These are phyloP conservation scores for Mya arenaria DNA, from an alignment of 1,140 invertebrate genomes.

Conservation along the genomic window DNA sequence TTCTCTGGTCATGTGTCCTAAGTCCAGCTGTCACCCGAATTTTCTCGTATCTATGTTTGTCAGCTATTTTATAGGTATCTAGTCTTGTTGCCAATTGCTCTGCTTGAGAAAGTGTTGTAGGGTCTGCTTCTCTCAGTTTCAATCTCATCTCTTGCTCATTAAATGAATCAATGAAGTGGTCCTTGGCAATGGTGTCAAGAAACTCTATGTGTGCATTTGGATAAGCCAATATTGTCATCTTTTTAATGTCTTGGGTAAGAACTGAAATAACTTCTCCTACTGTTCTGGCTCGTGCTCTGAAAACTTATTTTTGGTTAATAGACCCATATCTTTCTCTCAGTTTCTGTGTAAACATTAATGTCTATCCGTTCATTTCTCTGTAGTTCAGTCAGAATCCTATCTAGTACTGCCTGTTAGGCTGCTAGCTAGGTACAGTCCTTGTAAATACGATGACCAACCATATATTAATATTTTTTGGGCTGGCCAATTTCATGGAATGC, in stretches of 20 bases:
- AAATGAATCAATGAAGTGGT: neutral
- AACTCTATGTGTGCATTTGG: neutral
- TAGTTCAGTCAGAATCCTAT: neutral
- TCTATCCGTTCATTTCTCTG: neutral
- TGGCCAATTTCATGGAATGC: too few relatives aligned
- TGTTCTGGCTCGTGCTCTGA: neutral
- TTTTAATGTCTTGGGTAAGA: neutral
- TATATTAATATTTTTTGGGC: too few relatives aligned
- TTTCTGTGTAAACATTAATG: neutral
- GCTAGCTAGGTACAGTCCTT: constrained; percentile 3
- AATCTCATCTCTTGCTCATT: neutral
- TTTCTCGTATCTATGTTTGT: neutral
- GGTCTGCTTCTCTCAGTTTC: neutral
- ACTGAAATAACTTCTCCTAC: neutral
- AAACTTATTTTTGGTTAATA: neutral
- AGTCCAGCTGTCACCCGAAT: neutral
- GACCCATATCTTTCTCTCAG: constrained; percentile 4
- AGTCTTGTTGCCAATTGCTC: neutral
- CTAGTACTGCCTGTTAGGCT: neutral
- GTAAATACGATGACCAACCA: neutral
- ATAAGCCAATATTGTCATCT: neutral
- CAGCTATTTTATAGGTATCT: neutral
- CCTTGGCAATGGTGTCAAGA: neutral
- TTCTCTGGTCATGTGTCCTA: neutral
- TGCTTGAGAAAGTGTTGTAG: neutral